Conservation (phyloP, 2,113 vertebrate genomes). For the Ameiurus melas region DNA sequence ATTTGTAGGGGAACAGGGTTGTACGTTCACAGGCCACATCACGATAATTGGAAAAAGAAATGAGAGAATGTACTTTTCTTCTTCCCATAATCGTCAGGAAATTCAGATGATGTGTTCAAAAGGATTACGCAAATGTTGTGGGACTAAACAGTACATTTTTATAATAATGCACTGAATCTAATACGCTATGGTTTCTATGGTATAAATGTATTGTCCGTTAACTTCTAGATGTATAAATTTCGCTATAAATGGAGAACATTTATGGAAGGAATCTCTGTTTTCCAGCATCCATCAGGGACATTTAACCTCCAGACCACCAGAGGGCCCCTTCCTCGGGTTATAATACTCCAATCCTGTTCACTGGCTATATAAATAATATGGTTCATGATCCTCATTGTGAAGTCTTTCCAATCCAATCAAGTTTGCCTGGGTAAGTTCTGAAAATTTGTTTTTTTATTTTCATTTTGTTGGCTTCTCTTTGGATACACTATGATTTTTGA, state of each 20-base stretch:
- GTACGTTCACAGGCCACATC: too few species aligned
- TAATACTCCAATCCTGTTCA: neutral
- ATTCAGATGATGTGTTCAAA: neutral
- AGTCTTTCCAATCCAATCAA: too few species aligned
- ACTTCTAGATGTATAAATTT: neutral
- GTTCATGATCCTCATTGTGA: too few species aligned
- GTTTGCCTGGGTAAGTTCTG: too few species aligned
- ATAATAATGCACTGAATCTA: too few species aligned
- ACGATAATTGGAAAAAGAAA: neutral
- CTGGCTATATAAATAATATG: neutral
- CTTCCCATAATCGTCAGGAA: neutral
- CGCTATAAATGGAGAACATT: neutral
- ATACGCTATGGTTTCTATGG: too few species aligned
- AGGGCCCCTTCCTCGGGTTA: neutral
- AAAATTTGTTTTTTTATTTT: too few species aligned
- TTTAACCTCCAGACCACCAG: neutral
- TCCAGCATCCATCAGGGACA: neutral
- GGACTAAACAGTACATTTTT: too few species aligned
- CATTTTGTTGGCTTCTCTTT: too few species aligned
- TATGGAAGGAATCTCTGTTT: neutral
- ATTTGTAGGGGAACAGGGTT: too few species aligned
- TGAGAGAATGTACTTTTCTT: neutral
- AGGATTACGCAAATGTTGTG: neutral
- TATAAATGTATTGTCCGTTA: too few species aligned
- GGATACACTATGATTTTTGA: too few species aligned